These are phyloP conservation scores for Ips nitidus DNA, from an alignment of 1,140 invertebrate genomes.

Conservation along the genomic window DNA sequence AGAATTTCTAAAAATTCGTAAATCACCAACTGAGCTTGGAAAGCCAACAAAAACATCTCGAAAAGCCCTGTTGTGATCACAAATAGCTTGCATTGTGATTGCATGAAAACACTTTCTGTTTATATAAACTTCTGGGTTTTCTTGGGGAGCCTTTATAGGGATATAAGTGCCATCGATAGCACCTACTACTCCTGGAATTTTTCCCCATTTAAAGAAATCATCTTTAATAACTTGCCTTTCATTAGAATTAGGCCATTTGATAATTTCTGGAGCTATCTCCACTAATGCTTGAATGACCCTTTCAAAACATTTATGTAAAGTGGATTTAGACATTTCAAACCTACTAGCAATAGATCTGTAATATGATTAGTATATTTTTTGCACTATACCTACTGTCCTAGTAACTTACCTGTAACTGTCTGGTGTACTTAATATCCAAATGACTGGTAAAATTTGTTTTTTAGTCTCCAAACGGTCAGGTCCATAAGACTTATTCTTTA, in stretches of 20 bases:
- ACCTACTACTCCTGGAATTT: conserved; percentile 24
- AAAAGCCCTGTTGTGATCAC: conserved; percentile 4
- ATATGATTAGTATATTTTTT: conserved; percentile 1
- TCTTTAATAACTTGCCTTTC: conserved; percentile 13
- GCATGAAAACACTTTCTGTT: conserved; percentile 36
- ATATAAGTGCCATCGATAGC: conserved; percentile 38
- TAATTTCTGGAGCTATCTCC: conserved; percentile 16
- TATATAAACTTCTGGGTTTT: conserved; percentile 37
- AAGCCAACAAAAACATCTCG: conserved; percentile 22
- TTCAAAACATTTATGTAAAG: conserved; percentile 23
- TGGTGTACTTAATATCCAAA: conserved; percentile 14
- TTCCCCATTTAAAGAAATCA: conserved; percentile 7
- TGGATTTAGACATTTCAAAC: conserved; percentile 31
- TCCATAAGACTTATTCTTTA: background rate
- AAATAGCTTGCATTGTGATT: conserved; percentile 28
- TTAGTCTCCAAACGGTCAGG: background rate
- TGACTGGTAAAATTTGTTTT: conserved; percentile 2
- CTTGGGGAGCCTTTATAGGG: conserved; percentile 34
- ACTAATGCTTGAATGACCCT: conserved; percentile 25
- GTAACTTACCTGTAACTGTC: conserved; percentile 23
- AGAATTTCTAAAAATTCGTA: conserved; percentile 34
- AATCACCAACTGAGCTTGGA: conserved; percentile 29
- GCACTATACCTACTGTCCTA: background rate
- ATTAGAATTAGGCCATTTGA: conserved; percentile 29
- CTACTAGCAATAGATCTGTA: conserved; percentile 25